Conservation (phyloP, 2,888 invertebrate genomes). For the Fabriciana adippe region DNA sequence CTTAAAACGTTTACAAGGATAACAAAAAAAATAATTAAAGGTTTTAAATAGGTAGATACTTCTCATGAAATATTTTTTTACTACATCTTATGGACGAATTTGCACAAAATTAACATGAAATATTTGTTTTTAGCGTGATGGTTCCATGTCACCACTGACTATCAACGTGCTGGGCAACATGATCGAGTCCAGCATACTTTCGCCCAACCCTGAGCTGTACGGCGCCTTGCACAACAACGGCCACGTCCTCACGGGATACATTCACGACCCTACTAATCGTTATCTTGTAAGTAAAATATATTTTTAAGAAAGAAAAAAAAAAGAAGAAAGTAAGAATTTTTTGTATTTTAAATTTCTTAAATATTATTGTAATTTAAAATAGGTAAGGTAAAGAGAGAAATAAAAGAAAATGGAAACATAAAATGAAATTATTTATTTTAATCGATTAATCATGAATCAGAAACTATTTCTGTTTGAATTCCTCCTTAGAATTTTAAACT, state of each 20-base stretch:
- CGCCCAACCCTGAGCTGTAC: conserved; percentile 84
- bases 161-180: conserved; percentile 89
- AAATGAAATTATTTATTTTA: too few relatives aligned
- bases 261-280: conserved; percentile 88
- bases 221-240: conserved; percentile 89
- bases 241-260: conserved; percentile 86
- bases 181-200: conserved; percentile 85
- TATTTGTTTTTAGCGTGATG: conserved; percentile 65
- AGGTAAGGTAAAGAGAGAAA: too few relatives aligned
- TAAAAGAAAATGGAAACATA: too few relatives aligned
- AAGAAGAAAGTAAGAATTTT: neutral
- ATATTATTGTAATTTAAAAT: too few relatives aligned
- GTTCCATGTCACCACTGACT: conserved; percentile 74
- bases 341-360: too few relatives aligned
- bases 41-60: too few relatives aligned
- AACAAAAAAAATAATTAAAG: too few relatives aligned
- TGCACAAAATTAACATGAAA: neutral
- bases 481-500: too few relatives aligned
- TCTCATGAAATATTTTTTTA: neutral
- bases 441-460: too few relatives aligned
- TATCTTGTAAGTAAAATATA: conserved; percentile 81
- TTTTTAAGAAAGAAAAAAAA: neutral
- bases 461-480: too few relatives aligned
- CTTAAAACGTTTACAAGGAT: too few relatives aligned
- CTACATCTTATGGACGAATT: neutral